Evolutionary conservation across 2,113 vertebrate genomes (phyloP), one percentile per base, ranked within the genome.

Genomic region (Sceloporus undulatus): DNA sequence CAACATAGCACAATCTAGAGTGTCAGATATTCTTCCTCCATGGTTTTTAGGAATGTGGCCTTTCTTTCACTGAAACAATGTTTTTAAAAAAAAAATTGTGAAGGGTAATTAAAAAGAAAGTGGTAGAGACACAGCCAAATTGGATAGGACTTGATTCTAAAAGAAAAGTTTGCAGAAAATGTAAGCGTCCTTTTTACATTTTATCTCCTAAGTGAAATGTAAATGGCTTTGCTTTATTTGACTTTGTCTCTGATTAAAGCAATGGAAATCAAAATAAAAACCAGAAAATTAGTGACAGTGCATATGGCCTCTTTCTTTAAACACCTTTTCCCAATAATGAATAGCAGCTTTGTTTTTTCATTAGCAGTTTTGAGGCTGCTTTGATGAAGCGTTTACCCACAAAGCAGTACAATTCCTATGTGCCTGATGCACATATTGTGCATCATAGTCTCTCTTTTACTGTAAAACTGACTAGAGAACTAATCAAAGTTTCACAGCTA

Each of bases 241-340:
- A 76, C 38, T 40, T 76, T 40, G 34, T 75, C 18, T 89, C 90
- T 91, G 62, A 89, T 21, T 79, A 92, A 89, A 82, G 81, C 29
- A 90, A 85, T 92, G 88, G 92, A 84, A 91, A 21, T 85, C 92
- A 92, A 92, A 75, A 73, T n/a, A 38, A 73, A 34, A 34, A 4
- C 71, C n/a, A 38, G n/a, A 73, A 34, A n/a, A 73, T 73, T 73
- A 34, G 71, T 79, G 1, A 90, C 91, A 90, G 18, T 7, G 6
- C 34, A 71, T 19, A 21, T 89, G 74, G 89, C 84, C 34, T 19
- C 80, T 66, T 87, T 95, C 52, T 34, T 91, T 85, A 92, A 71
- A 76, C 2, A 83, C 10, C 11, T 52, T 52, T 14, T 70, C 77
- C 0, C 0, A 34, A 89, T 92, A 89, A 91, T 91, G 80, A 25